Evolutionary conservation across 2,113 vertebrate species (phyloP).

Genomic region (Mesocricetus auratus): DNA sequence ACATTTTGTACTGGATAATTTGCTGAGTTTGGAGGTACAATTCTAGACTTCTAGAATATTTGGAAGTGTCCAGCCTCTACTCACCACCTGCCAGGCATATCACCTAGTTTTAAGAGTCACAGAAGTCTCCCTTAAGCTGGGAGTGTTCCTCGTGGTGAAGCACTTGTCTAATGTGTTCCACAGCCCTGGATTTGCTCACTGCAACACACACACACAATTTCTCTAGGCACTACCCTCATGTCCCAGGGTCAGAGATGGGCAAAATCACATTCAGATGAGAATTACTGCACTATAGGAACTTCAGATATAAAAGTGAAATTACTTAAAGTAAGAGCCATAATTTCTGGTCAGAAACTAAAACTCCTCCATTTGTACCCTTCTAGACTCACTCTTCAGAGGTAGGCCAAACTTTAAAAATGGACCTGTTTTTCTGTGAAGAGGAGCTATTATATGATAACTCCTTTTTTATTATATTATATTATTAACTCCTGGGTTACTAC

Average conservation of each 20-base stretch:
- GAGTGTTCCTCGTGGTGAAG: neutral
- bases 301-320: constrained; percentile 50
- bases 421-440: neutral
- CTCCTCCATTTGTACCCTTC: neutral
- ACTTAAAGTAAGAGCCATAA: constrained; percentile 30
- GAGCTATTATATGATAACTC: neutral
- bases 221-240: neutral
- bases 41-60: constrained; percentile 7
- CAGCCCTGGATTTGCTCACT: neutral
- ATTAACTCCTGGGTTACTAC: constrained; percentile 27
- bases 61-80: constrained; percentile 28
- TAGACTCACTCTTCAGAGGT: constrained; percentile 33
- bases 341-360: constrained; percentile 30
- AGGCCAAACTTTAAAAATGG: constrained; percentile 17
- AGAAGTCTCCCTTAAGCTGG: neutral
- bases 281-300: neutral
- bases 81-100: neutral
- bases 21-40: neutral
- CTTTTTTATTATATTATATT: no score
- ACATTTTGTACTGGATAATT: constrained; percentile 65
- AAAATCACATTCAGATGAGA: constrained; percentile 13
- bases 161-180: neutral
- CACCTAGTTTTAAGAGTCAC: neutral
- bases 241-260: neutral
- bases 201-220: neutral